Percentiles rank a stretch among this genome's conserved stretches.
phyloP scores from a whole-genome alignment of 2,888 invertebrate species.

The Ophion ventricosus region DNA sequence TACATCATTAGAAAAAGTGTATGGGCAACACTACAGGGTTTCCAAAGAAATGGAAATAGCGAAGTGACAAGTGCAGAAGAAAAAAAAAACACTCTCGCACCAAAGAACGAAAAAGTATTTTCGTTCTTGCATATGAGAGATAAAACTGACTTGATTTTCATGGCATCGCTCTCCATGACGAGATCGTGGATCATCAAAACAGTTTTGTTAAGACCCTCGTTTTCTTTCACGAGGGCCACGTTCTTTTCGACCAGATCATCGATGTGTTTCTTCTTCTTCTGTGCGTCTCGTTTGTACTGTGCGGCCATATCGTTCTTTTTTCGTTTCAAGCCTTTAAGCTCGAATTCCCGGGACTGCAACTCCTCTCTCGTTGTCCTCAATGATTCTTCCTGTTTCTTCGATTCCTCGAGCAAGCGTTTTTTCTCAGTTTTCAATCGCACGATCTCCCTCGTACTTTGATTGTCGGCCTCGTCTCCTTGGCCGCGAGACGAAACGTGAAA shows the following conservation, averaged over 20 bases:
- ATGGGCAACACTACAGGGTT: no score
- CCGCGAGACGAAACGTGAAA: constrained; percentile 49
- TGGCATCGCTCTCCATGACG: constrained; percentile 61
- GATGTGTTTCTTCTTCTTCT: constrained; percentile 53
- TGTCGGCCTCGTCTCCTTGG: constrained; percentile 53
- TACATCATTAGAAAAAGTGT: no score
- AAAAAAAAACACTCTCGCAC: neutral
- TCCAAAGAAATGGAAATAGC: no score
- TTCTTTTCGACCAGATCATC: constrained; percentile 48
- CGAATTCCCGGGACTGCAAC: constrained; percentile 54
- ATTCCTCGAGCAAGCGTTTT: constrained; percentile 27
- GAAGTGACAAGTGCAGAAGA: neutral
- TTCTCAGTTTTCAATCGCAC: constrained; percentile 65
- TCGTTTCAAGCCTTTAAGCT: constrained; percentile 45
- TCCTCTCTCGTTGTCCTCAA: constrained; percentile 36
- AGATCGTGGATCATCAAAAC: constrained; percentile 53
- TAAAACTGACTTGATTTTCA: constrained; percentile 67
- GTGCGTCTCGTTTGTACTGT: constrained; percentile 52
- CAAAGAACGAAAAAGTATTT: neutral
- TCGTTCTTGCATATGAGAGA: neutral
- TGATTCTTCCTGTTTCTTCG: constrained; percentile 48
- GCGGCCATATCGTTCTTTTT: constrained; percentile 62
- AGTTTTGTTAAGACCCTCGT: constrained; percentile 52
- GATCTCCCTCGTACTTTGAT: constrained; percentile 56
- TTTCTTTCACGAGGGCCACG: constrained; percentile 62